Evolutionary conservation across 2,113 vertebrate genomes (phyloP).

Genomic region (Orycteropus afer): DNA sequence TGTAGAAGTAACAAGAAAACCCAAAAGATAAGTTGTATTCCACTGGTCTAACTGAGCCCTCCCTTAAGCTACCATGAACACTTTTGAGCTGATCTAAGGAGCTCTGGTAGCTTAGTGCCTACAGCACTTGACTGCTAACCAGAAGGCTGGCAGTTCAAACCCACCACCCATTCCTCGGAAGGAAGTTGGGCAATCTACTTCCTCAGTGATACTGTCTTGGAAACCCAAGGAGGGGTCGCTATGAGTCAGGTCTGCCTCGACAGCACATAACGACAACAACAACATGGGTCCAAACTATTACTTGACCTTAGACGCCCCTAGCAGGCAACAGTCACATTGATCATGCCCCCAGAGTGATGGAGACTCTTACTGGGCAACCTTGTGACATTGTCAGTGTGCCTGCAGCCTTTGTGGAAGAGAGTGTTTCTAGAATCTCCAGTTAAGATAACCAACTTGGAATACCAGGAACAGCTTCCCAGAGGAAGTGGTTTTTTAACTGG

Average conservation of each 20-base stretch:
- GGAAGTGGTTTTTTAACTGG: neutral
- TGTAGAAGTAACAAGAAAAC: neutral
- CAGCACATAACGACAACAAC: too few species aligned
- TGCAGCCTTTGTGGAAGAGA: neutral
- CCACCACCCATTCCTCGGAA: too few species aligned
- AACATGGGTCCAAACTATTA: too few species aligned
- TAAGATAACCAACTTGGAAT: conserved; percentile 29
- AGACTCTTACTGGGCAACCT: neutral
- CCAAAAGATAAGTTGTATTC: neutral
- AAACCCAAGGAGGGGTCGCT: too few species aligned
- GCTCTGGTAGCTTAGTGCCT: too few species aligned
- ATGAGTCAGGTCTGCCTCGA: too few species aligned
- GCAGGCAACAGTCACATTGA: neutral
- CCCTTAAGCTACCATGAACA: neutral
- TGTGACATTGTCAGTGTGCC: neutral
- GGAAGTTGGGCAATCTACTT: too few species aligned
- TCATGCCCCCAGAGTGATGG: neutral
- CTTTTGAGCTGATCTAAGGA: neutral
- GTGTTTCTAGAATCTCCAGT: neutral
- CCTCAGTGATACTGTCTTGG: too few species aligned
- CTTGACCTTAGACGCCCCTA: neutral
- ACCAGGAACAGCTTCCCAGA: neutral
- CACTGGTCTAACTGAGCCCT: neutral
- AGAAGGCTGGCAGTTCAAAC: too few species aligned
- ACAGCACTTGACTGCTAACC: too few species aligned